These are phyloP conservation scores for Apodemus sylvaticus DNA, from an alignment of 2,113 vertebrate genomes.

Conservation along the genomic window DNA sequence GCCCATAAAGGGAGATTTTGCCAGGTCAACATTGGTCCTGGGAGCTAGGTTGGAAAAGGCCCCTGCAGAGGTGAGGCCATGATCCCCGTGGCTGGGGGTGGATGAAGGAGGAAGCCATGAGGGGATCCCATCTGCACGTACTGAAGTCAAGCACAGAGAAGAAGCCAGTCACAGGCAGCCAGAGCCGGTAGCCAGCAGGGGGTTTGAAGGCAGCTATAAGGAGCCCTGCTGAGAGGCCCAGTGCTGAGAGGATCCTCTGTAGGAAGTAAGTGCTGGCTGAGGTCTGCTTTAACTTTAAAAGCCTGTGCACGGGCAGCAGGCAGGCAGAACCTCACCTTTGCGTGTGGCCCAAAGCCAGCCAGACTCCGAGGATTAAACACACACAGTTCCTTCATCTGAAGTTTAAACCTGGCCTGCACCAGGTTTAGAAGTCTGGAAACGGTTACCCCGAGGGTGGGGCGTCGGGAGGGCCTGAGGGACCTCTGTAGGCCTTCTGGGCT, in stretches of 20 bases:
- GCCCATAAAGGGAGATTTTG: neutral
- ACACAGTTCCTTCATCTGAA: neutral
- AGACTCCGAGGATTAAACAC: neutral
- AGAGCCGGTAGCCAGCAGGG: neutral
- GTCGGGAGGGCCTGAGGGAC: fast-evolving
- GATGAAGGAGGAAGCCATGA: neutral
- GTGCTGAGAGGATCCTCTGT: neutral
- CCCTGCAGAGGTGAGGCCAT: fast-evolving
- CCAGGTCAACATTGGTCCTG: fast-evolving
- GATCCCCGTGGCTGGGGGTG: neutral
- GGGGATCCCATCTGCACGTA: fast-evolving
- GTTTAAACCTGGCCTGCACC: neutral
- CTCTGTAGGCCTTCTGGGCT: neutral
- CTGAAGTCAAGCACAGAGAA: neutral
- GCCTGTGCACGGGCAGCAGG: neutral
- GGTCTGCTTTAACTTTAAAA: neutral
- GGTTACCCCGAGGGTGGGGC: too few relatives aligned
- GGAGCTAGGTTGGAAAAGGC: neutral
- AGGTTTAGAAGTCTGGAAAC: neutral
- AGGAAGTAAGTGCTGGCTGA: neutral
- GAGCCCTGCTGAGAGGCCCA: neutral
- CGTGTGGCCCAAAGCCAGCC: neutral
- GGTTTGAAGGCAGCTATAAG: neutral
- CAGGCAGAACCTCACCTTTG: neutral
- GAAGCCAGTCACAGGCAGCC: neutral